Percentiles rank a stretch among this genome's conserved stretches.
Conservation (phyloP, 2,888 invertebrate genomes). For the Sphinx pinastri region DNA sequence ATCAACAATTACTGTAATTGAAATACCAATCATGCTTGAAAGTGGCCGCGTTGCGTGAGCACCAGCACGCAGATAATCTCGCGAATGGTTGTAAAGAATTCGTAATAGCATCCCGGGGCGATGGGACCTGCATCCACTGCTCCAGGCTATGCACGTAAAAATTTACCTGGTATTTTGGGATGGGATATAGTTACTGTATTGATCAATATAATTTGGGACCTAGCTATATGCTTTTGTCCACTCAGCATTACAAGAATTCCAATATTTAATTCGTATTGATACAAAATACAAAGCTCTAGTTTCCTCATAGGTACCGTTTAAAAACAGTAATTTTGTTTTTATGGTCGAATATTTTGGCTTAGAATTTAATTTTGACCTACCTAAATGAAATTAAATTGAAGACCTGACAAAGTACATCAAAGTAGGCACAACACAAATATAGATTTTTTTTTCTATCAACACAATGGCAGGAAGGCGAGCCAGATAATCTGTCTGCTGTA, state of each 20-base stretch:
- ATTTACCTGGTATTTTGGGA: conserved; percentile 1
- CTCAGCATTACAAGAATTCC: no score
- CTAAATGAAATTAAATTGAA: background rate
- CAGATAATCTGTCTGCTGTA: conserved; percentile 21
- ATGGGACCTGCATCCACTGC: conserved; percentile 6
- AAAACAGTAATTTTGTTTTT: no score
- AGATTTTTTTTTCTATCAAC: conserved; percentile 18
- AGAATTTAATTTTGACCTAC: no score
- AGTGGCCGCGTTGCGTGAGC: conserved; percentile 18
- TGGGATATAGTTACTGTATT: no score
- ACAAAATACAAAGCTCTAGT: no score
- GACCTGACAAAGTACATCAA: conserved; percentile 3
- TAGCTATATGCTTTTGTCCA: no score
- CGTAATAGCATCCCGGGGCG: conserved; percentile 17
- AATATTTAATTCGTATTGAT: no score
- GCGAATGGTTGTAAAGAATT: conserved; percentile 22
- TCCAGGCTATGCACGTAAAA: conserved; percentile 1
- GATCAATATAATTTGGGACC: no score
- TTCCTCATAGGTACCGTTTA: no score
- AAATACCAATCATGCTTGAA: conserved; percentile 18
- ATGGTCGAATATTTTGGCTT: no score
- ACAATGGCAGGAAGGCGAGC: conserved; percentile 24
- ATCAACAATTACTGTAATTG: conserved; percentile 24
- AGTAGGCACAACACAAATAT: conserved; percentile 15
- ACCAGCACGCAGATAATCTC: conserved; percentile 18